phyloP scores from a whole-genome alignment of 2,888 invertebrate genomes.

The Chromoteleia sp. region DNA sequence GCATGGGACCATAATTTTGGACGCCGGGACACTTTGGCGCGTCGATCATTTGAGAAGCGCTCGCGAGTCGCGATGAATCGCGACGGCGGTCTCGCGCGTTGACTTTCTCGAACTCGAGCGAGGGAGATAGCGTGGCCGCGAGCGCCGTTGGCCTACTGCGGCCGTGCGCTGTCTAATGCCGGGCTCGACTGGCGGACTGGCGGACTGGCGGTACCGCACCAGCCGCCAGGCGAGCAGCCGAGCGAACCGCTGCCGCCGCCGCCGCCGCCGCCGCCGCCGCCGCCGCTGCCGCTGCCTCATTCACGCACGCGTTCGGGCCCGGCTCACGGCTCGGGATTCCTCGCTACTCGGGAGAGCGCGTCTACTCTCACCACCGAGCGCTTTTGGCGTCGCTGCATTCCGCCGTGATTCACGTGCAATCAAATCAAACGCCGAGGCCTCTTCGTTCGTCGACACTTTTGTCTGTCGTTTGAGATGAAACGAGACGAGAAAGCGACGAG shows the following conservation, averaged over 20 bases:
- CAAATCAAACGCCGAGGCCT: conserved; percentile 1
- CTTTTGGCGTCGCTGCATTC: conserved; percentile 23
- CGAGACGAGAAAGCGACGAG: conserved; percentile 8
- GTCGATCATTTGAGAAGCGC: neutral
- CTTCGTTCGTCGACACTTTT: conserved; percentile 4
- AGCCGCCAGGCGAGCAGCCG: conserved; percentile 27
- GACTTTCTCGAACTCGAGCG: conserved; percentile 69
- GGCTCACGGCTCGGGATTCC: conserved; percentile 17
- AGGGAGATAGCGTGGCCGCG: conserved; percentile 80
- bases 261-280: conserved; percentile 45
- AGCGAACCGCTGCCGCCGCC: conserved; percentile 11
- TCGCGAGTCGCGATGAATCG: too few species aligned
- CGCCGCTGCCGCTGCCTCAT: conserved; percentile 59
- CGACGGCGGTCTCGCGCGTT: conserved; percentile 8
- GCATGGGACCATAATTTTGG: conserved; percentile 9
- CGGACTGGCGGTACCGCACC: conserved; percentile 63
- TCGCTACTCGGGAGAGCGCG: conserved; percentile 2
- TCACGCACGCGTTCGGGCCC: conserved; percentile 41
- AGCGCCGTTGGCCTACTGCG: conserved; percentile 84
- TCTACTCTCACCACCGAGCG: conserved; percentile 29
- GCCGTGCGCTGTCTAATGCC: conserved; percentile 75
- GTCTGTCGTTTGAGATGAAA: conserved; percentile 9
- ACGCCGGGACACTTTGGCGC: conserved; percentile 25
- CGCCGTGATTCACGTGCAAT: conserved; percentile 40
- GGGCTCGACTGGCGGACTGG: conserved; percentile 49